phyloP scores from a whole-genome alignment of 2,797 vertebrate species.

The Thaleichthys pacificus region DNA sequence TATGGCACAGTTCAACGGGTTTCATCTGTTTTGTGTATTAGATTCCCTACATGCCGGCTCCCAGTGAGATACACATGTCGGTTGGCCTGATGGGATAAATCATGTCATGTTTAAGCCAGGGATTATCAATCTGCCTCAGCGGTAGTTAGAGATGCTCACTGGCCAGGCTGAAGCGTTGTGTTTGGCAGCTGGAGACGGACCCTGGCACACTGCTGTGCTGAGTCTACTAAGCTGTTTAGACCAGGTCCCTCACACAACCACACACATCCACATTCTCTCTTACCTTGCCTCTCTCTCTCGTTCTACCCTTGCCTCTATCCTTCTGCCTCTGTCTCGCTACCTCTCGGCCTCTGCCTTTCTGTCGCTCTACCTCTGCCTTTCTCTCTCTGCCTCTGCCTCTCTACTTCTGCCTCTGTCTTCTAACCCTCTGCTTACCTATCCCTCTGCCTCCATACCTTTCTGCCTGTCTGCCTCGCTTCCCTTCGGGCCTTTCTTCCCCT shows the following conservation, averaged over 20 bases:
- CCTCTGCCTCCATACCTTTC: background rate
- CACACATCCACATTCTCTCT: background rate
- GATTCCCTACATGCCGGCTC: background rate
- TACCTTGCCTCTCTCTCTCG: too few species aligned
- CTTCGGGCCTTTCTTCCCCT: background rate
- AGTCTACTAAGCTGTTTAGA: conserved; percentile 35
- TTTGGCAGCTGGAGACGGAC: conserved; percentile 36
- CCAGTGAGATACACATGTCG: background rate
- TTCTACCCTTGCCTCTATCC: too few species aligned
- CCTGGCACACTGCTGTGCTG: conserved; percentile 23
- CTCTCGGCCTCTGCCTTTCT: conserved; percentile 6
- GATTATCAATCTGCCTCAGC: conserved; percentile 20
- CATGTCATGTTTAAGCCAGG: conserved; percentile 18
- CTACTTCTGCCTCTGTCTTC: background rate
- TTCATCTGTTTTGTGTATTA: background rate
- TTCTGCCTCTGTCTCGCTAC: too few species aligned
- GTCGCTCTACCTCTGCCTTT: conserved; percentile 6
- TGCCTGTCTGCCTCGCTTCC: background rate
- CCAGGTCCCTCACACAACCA: background rate
- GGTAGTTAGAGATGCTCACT: conserved; percentile 25
- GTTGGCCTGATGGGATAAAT: conserved; percentile 1
- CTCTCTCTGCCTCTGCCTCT: background rate
- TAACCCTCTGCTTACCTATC: background rate
- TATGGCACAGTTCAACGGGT: background rate
- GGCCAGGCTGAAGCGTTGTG: conserved; percentile 13